Evolutionary conservation across 2,888 invertebrate genomes (phyloP), one percentile per base, ranked within the genome.

Genomic region (Andrena fulva): DNA sequence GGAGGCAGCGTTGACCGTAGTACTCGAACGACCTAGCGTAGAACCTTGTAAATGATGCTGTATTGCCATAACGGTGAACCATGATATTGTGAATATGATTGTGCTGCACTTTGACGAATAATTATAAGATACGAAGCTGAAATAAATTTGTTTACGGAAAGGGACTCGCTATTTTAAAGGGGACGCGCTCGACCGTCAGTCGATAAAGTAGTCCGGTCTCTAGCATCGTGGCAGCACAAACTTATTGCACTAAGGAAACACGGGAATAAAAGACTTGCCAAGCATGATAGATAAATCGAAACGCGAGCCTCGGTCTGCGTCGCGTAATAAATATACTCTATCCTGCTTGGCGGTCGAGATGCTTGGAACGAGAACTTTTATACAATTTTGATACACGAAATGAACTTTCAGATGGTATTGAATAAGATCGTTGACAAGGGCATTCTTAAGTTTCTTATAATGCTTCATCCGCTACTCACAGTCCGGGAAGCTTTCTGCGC

Each of bases 1-100:
- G 29, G n/a, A 60, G 50, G 66, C 68, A 59, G 52, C 42, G 33
- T 59, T 70, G 66, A 64, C 69, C 59, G 52, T 76, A 72, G 70
- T 76, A 72, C 56, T 60, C 42, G 29, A 42, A 68, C 29, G 56
- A 68, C 20, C 52, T 81, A 76, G 76, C 27, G 27, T 81, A 68
- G 77, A 59, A 60, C 24, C 76, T 81, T 81, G 71, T 82, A 82
- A 63, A 72, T 72, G 72, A 42, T 64, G 59, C 71, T 81, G 56
- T 56, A 76, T 60, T 69, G 67, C 50, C 70, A 59, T 77, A 76
- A 50, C 59, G 72, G 24, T 60, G 52, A 77, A 33, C 62, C 33
- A 67, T 6, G 50, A 60, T 59, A 52, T 27, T 70, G 72, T 60
- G 67, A 82, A 82, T 80, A 82, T 71, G 82, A 68, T 81, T 71